Conservation (phyloP, 2,113 vertebrate species). For the Sinocyclocheilus anophthalmus region DNA sequence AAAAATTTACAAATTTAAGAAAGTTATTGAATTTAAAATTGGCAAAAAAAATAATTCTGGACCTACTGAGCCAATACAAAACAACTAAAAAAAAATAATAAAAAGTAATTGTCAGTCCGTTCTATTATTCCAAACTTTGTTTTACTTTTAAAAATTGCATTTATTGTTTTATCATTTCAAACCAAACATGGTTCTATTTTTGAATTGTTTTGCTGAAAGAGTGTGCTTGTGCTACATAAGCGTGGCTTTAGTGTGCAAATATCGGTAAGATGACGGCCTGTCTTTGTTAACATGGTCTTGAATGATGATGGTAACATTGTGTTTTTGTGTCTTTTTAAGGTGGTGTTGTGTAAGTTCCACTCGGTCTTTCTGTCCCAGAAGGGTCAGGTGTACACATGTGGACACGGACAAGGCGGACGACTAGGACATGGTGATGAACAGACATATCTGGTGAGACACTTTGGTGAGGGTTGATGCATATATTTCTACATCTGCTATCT, state of each 20-base stretch:
- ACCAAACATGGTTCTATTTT: background rate
- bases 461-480: background rate
- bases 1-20: background rate
- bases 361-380: constrained; percentile 97
- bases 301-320: background rate
- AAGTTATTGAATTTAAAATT: background rate
- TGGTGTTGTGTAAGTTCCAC: constrained; percentile 96
- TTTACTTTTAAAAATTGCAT: no score
- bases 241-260: background rate
- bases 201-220: background rate
- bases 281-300: background rate
- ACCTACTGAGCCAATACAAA: background rate
- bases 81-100: background rate
- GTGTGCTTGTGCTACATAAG: background rate
- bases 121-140: background rate
- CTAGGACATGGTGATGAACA: constrained; percentile 96
- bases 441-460: constrained; percentile 87
- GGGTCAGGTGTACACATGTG: constrained; percentile 95
- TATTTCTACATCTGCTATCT: background rate
- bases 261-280: background rate
- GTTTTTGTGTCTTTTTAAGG: constrained; percentile 71
- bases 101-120: background rate
- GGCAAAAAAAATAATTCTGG: background rate
- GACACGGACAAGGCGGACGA: constrained; percentile 96
- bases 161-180: background rate